Base-by-base conservation (phyloP, 2,888 invertebrate genomes). In the Orgyia antiqua region DNA sequence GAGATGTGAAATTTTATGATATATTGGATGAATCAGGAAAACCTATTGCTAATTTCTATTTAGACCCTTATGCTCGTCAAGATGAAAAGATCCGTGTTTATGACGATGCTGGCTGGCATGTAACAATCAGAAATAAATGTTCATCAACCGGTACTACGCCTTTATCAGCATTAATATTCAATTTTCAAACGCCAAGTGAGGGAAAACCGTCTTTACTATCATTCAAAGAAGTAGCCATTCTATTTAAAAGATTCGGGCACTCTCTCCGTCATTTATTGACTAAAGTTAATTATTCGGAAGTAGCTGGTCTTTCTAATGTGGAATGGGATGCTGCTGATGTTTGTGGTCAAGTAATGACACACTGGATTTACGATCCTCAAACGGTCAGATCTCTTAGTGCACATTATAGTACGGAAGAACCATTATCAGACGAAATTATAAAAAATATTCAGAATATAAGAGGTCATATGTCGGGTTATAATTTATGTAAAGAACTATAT, bases 241-340 rank as follows among this genome's bases (percentile, higher is more conserved):
- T 98, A 5, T 97, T 97, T 70, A 89, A 90, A 58, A 92, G 93
- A 87, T 95, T 98, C 68, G 99, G 98, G 0, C 92, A 94, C 47
- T 89, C 93, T 0, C 79, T 99, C 24, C 95, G 98, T 50, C 94
- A 96, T 75, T 74, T 98, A 42, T 79, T 98, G 17, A 94, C 96
- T 0, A 91, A 89, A 58, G 91, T 93, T 0, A 92, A 92, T 9
- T 95, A 94, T 70, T 89, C 93, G 1, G 96, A 97, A 68, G 89
- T 96, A 0, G 91, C 96, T 2, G 97, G 97, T 0, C 77, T 94
- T 11, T 92, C 92, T 0, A 95, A 94, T 67, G 89, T 98, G 0
- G 98, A 98, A 82, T 97, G 96, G 96, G 99, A 99, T 73, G 94
- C 95, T 1, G 92, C 94, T 0, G 93, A 94, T 62, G 90, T 96